Evolutionary conservation across 2,113 vertebrate genomes (phyloP).

Genomic region (Speoplatyrhinus poulsoni): DNA sequence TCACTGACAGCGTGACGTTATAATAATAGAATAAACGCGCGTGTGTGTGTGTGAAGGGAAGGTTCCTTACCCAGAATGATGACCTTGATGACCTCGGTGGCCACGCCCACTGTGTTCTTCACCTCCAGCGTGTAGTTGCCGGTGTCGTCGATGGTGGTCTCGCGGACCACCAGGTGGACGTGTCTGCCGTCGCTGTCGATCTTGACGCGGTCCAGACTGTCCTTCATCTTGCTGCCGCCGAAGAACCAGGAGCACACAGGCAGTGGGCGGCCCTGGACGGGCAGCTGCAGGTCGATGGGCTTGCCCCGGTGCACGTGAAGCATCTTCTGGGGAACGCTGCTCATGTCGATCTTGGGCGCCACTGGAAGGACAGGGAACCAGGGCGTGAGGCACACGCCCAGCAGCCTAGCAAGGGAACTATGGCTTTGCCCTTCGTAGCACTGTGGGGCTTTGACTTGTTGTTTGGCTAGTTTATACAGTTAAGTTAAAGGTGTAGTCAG

Average conservation of each 20-base stretch:
- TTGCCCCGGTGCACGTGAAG: constrained; percentile 87
- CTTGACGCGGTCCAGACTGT: constrained; percentile 90
- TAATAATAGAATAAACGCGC: too few relatives aligned
- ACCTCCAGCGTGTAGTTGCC: constrained; percentile 90
- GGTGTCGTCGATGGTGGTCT: constrained; percentile 92
- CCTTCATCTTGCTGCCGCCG: constrained; percentile 86
- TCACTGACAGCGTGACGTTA: too few relatives aligned
- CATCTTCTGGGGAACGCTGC: constrained; percentile 91
- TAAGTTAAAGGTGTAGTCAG: too few relatives aligned
- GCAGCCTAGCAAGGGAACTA: neutral
- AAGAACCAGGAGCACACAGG: constrained; percentile 91
- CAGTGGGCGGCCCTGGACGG: constrained; percentile 86
- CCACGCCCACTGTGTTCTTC: constrained; percentile 87
- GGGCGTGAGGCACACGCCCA: neutral
- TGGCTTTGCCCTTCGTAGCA: too few relatives aligned
- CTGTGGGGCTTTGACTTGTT: too few relatives aligned
- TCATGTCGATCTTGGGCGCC: constrained; percentile 88
- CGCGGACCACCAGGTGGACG: constrained; percentile 86
- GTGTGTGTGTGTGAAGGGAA: too few relatives aligned
- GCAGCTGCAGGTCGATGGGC: constrained; percentile 88
- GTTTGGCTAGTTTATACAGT: too few relatives aligned
- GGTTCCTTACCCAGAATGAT: constrained; percentile 91
- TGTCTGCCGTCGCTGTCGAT: constrained; percentile 85
- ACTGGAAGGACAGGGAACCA: constrained; percentile 71
- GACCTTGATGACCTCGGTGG: constrained; percentile 87